A percentile compares a stretch with the other conserved stretches of the same genome.
Evolutionary conservation across 2,113 vertebrate species (phyloP).

Genomic region (Herpailurus yagouaroundi): DNA sequence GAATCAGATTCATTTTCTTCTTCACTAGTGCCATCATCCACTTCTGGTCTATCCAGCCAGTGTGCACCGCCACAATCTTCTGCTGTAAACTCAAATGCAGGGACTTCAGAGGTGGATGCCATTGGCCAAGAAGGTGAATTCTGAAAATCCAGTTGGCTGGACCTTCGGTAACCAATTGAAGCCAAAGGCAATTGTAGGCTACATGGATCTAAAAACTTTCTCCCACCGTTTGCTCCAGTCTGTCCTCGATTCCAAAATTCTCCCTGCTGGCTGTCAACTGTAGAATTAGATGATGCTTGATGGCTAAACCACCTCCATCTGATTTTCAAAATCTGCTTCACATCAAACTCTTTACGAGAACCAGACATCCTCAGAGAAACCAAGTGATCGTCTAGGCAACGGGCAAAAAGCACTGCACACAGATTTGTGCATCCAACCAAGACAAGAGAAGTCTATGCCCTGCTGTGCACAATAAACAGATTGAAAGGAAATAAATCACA

Average conservation of each 20-base stretch:
- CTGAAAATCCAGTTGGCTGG: constrained; percentile 94
- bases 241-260: constrained; percentile 90
- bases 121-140: constrained; percentile 91
- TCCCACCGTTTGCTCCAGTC: constrained; percentile 85
- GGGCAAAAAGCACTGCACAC: constrained; percentile 86
- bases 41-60: constrained; percentile 85
- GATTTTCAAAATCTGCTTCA: constrained; percentile 99
- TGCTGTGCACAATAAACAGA: constrained; percentile 83
- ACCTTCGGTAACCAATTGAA: constrained; percentile 89
- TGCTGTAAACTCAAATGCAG: constrained; percentile 88
- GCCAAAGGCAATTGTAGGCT: constrained; percentile 85
- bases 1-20: constrained; percentile 95
- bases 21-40: constrained; percentile 87
- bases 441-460: constrained; percentile 85
- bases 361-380: constrained; percentile 95
- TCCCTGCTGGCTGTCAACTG: constrained; percentile 87
- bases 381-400: constrained; percentile 94
- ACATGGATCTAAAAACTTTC: constrained; percentile 91
- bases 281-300: constrained; percentile 88
- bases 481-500: constrained; percentile 78
- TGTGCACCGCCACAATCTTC: constrained; percentile 85
- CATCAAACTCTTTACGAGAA: constrained; percentile 98
- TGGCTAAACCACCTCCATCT: constrained; percentile 99
- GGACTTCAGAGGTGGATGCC: constrained; percentile 91
- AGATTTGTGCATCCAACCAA: constrained; percentile 88